phyloP scores from a whole-genome alignment of 2,888 invertebrate genomes.

The Plebejus anna region DNA sequence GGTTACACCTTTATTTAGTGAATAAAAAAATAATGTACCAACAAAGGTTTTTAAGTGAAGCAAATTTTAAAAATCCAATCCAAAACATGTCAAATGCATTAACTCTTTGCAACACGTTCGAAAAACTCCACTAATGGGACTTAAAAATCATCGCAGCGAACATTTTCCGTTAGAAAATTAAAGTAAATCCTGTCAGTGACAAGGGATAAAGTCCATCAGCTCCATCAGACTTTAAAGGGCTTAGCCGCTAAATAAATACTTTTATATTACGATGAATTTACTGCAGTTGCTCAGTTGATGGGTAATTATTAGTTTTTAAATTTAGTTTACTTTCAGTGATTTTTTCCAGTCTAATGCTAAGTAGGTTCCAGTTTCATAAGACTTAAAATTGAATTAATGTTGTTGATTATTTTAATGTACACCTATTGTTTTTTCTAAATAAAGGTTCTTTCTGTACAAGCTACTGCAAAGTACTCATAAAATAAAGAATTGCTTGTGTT shows the following conservation, averaged over 20 bases:
- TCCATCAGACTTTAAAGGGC: constrained; percentile 51
- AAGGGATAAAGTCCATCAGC: constrained; percentile 39
- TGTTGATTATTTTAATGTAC: no score
- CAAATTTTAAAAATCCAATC: constrained; percentile 6
- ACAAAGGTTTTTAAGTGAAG: background rate
- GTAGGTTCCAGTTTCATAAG: no score
- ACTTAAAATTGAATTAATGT: no score
- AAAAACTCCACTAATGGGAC: constrained; percentile 16
- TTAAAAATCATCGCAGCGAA: constrained; percentile 35
- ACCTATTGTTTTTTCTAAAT: no score
- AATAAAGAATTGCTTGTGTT: no score
- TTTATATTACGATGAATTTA: constrained; percentile 19
- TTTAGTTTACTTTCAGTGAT: background rate
- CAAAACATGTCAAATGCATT: constrained; percentile 6
- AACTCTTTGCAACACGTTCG: background rate
- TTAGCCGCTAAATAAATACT: constrained; percentile 42
- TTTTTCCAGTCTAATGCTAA: no score
- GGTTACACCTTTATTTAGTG: background rate
- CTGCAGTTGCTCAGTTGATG: constrained; percentile 4
- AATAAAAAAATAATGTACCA: background rate
- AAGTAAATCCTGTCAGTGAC: constrained; percentile 40
- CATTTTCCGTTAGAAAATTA: constrained; percentile 39
- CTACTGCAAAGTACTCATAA: no score
- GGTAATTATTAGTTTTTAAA: background rate
- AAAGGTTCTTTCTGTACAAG: no score